Base-by-base conservation (phyloP, 2,888 invertebrate species). In the Tiliacea aurago region DNA sequence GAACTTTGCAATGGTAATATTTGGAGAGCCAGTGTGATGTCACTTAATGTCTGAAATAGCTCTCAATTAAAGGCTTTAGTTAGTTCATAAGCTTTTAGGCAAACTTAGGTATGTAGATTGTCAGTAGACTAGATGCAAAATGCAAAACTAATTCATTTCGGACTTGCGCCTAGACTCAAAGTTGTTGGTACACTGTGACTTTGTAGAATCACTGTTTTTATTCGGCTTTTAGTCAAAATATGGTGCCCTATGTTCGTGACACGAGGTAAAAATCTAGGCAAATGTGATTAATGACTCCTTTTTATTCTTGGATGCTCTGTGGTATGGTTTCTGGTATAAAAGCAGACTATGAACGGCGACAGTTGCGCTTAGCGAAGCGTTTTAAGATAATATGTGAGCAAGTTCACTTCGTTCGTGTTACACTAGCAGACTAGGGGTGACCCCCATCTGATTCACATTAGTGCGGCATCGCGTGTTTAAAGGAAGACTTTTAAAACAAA, bases 51-150 rank as follows among this genome's bases (percentile, higher is more conserved):
- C 68, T 68, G 63, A 77, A 80, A 86, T 84, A 79, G 72, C 77
- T 84, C 61, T 85, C 68, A 84, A 85, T 74, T 74, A 80, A 69
- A 70, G 71, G 55, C 83, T 85, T 37, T 4, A 37, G 37, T 37
- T 63, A 58, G 43, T 68, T 65, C 43, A 78, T 58, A 70, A 83
- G 79, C 78, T 83, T 81, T 80, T 64, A 76, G 59, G 59, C 68
- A 72, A 85, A 80, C 65, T 80, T 74, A 68, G 62, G 43, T 59
- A 80, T 73, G 73, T 70, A 80, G 72, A 81, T 83, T 73, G 53
- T 55, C 47, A 71, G 51, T 47, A 61, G 61, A 79, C 55, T n/a
- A 55, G 37, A 78, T 78, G 55, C 55, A 64, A 79, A 71, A 83
- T 83, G 59, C 58, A 72, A 62, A 83, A 59, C 67, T 72, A 49